Conservation (phyloP, 1,140 invertebrate species). For the Drosophila busckii region DNA sequence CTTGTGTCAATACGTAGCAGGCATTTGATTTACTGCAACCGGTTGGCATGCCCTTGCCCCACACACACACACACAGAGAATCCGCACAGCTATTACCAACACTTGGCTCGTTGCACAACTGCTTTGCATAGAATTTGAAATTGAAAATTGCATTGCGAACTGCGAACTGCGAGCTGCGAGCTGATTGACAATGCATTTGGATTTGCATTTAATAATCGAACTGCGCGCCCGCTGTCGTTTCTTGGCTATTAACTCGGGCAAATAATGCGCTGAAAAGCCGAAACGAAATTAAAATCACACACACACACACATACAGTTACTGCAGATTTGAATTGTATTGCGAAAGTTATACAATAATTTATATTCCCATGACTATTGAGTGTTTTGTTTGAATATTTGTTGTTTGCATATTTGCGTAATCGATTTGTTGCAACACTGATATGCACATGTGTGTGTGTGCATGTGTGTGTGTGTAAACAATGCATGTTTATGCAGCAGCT, state of each 20-base stretch:
- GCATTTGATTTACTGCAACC: constrained; percentile 23
- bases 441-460: constrained; percentile 4
- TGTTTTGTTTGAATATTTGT: constrained; percentile 14
- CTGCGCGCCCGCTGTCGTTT: constrained; percentile 34
- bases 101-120: constrained; percentile 27
- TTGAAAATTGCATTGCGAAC: constrained; percentile 69
- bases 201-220: constrained; percentile 74
- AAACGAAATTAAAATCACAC: constrained; percentile 4
- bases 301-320: background rate
- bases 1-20: constrained; percentile 62
- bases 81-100: too few relatives aligned
- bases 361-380: constrained; percentile 13
- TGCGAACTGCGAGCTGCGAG: constrained; percentile 17
- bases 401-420: constrained; percentile 43
- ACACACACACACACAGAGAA: too few relatives aligned
- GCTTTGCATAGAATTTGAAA: constrained; percentile 70
- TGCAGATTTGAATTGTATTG: constrained; percentile 19
- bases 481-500: too few relatives aligned
- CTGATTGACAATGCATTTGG: constrained; percentile 64
- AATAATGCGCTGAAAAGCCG: constrained; percentile 37
- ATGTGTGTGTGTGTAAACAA: constrained; percentile 1
- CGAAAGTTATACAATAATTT: constrained; percentile 27
- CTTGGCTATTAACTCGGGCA: constrained; percentile 52
- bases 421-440: constrained; percentile 26
- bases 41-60: background rate